These are phyloP conservation scores for Cyrtodaria siliqua DNA, from an alignment of 2,888 invertebrate genomes.

Conservation along the genomic window DNA sequence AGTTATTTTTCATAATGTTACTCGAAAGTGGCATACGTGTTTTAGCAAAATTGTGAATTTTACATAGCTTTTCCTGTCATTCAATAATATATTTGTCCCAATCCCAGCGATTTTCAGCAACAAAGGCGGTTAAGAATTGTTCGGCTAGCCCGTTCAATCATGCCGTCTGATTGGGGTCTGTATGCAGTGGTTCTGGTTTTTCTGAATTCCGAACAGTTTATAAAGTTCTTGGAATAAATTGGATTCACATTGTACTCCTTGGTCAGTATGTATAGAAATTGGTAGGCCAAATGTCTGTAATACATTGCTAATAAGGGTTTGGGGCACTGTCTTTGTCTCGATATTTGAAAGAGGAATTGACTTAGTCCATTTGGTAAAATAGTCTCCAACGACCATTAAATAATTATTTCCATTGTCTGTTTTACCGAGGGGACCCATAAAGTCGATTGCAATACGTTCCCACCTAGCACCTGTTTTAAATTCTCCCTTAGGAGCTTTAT, in stretches of 20 bases:
- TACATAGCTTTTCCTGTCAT: constrained; percentile 2
- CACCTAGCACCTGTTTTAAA: constrained; percentile 18
- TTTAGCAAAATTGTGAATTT: not conserved
- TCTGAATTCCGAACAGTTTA: constrained; percentile 35
- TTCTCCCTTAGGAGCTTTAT: constrained; percentile 7
- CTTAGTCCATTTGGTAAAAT: constrained; percentile 54
- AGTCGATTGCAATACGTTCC: constrained; percentile 47
- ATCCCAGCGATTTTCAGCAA: constrained; percentile 17
- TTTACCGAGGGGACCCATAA: constrained; percentile 35
- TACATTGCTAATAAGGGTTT: constrained; percentile 37
- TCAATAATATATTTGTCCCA: constrained; percentile 36
- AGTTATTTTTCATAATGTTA: not conserved
- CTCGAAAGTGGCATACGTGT: not conserved
- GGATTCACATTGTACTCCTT: constrained; percentile 56
- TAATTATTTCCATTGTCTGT: constrained; percentile 42
- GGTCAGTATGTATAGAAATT: constrained; percentile 53
- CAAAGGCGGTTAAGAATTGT: constrained; percentile 2
- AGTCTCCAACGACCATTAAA: constrained; percentile 53
- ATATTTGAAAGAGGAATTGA: constrained; percentile 51
- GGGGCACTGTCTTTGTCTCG: constrained; percentile 53
- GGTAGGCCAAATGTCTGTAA: constrained; percentile 53
- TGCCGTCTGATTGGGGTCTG: constrained; percentile 10
- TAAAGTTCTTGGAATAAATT: constrained; percentile 51
- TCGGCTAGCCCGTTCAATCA: constrained; percentile 6
- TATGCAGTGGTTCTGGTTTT: constrained; percentile 53